These are phyloP conservation scores for Bolborhynchus lineola DNA, from an alignment of 2,113 vertebrate genomes.

Conservation along the genomic window DNA sequence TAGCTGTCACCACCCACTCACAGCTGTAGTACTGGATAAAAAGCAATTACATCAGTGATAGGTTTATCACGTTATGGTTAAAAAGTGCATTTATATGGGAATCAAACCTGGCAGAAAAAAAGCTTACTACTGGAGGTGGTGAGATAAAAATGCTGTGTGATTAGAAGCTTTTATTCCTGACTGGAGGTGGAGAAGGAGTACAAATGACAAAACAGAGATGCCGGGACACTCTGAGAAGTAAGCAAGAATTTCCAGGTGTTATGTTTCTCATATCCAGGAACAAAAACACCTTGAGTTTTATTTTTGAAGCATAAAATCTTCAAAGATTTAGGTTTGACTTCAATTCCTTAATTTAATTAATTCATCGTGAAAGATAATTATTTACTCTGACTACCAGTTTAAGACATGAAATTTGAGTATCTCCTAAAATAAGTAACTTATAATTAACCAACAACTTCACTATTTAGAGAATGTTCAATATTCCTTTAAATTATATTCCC, in stretches of 20 bases:
- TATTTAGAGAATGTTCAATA: background rate
- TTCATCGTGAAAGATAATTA: background rate
- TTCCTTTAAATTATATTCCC: background rate
- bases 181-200: background rate
- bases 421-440: background rate
- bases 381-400: background rate
- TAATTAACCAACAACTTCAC: background rate
- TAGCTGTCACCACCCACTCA: background rate
- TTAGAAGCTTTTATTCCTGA: background rate
- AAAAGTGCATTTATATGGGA: background rate
- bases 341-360: background rate
- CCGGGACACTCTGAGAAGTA: background rate
- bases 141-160: background rate
- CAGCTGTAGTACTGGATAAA: background rate
- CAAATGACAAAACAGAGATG: background rate
- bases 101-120: background rate
- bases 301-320: background rate
- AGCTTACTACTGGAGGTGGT: background rate
- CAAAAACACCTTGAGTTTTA: background rate
- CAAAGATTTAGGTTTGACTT: background rate
- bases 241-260: background rate
- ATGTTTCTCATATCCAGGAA: background rate
- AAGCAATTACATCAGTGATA: background rate
- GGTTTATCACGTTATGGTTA: background rate
- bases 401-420: background rate